Evolutionary conservation across 30 jellyfish, hydroid and myxozoan genomes (phyloP).

Genomic region (Chrysaora quinquecirrha): DNA sequence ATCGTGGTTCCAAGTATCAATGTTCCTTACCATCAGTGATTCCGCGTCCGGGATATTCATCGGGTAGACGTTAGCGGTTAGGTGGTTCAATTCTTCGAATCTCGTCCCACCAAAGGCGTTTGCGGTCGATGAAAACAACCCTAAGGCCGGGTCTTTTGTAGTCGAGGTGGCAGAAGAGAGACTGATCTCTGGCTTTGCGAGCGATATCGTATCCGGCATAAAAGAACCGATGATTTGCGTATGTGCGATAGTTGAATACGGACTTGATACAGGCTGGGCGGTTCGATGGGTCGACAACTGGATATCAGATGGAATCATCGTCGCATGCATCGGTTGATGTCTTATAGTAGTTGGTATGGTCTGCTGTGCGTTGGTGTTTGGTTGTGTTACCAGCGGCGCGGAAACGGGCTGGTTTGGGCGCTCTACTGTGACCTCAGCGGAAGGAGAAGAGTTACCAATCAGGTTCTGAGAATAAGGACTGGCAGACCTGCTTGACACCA

Average conservation of each 20-base stretch:
- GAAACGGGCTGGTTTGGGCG: not conserved
- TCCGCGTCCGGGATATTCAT: not conserved
- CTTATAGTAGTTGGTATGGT: no score
- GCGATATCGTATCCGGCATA: not conserved
- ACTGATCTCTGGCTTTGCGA: not conserved
- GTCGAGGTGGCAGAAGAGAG: not conserved
- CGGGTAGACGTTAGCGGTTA: not conserved
- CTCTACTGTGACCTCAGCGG: constrained; percentile 19
- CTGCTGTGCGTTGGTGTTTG: not conserved
- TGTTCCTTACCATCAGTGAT: constrained; percentile 12
- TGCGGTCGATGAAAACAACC: not conserved
- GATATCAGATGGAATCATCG: no score
- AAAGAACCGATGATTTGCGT: not conserved
- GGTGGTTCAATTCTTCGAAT: not conserved
- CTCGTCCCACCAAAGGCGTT: not conserved
- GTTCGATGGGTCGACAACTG: no score
- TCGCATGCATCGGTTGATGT: no score
- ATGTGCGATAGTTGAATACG: no score
- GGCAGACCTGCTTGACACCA: constrained; percentile 87
- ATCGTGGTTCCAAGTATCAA: constrained; percentile 33
- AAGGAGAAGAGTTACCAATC: constrained; percentile 51
- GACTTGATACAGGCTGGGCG: no score
- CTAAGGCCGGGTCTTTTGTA: not conserved
- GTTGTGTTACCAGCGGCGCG: not conserved
- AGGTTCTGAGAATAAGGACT: constrained; percentile 78